Conservation (phyloP, 2,888 invertebrate genomes). For the Mystacides longicornis region DNA sequence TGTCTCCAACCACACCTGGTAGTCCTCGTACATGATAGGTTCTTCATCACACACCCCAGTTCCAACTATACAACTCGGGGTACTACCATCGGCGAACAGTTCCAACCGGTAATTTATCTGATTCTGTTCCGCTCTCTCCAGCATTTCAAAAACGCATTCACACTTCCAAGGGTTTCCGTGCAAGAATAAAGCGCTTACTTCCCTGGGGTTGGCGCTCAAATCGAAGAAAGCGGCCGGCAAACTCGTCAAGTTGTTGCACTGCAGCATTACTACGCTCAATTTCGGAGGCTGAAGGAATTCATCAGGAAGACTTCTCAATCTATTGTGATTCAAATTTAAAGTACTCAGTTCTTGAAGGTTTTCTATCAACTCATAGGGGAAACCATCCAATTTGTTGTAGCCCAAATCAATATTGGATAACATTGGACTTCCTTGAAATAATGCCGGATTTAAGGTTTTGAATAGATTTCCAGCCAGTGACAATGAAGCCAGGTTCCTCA, state of each 20-base stretch:
- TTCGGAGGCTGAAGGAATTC: neutral
- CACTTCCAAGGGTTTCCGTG: constrained; percentile 9
- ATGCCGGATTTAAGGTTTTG: neutral
- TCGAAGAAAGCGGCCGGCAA: neutral
- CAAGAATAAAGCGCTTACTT: neutral
- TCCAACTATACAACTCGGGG: neutral
- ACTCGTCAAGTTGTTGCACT: neutral
- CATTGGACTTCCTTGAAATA: neutral
- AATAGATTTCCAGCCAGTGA: neutral
- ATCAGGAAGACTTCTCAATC: neutral
- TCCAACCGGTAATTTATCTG: neutral
- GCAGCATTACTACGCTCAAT: neutral
- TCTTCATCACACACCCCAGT: neutral
- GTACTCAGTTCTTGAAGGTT: neutral
- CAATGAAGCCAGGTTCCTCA: neutral
- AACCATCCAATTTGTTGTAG: neutral
- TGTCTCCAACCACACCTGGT: neutral
- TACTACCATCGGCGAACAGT: constrained; percentile 4
- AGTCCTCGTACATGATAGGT: neutral
- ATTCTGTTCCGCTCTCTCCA: neutral
- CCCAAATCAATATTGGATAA: neutral
- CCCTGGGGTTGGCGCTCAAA: neutral
- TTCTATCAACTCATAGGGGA: neutral
- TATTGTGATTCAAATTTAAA: constrained; percentile 1
- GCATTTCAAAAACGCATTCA: neutral